A percentile compares a stretch with the other conserved stretches of the same genome.
These are phyloP conservation scores for Drosophila gunungcola DNA, from an alignment of 1,140 invertebrate genomes.

Conservation along the genomic window DNA sequence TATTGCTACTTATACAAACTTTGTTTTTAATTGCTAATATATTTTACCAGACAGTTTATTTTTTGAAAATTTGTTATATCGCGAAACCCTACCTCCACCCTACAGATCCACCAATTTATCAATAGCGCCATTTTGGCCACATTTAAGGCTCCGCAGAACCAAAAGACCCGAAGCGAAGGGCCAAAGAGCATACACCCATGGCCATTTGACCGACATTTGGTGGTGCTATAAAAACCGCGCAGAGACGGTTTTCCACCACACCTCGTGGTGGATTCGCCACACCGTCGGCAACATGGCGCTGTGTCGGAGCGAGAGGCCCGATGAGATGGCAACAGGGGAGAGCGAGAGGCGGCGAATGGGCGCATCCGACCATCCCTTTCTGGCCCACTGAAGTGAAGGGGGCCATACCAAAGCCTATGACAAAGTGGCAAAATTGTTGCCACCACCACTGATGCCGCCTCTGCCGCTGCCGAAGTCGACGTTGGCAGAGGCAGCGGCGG, in stretches of 20 bases:
- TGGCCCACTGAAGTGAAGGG: background rate
- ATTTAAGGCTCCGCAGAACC: background rate
- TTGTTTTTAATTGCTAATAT: no score
- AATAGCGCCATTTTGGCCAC: constrained; percentile 1
- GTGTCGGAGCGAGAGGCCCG: constrained; percentile 36
- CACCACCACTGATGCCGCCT: constrained; percentile 19
- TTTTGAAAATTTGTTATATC: no score
- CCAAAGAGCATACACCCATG: background rate
- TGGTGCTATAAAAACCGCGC: constrained; percentile 33
- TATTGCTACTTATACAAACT: no score
- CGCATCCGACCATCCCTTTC: constrained; percentile 16
- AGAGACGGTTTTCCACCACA: constrained; percentile 28
- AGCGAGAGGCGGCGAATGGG: constrained; percentile 2
- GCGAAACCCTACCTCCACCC: background rate
- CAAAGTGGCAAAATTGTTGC: constrained; percentile 70
- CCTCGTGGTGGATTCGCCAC: constrained; percentile 1
- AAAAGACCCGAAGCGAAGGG: background rate
- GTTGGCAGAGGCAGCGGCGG: constrained; percentile 14
- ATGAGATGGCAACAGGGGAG: constrained; percentile 15
- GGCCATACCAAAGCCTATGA: constrained; percentile 48
- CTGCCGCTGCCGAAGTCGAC: constrained; percentile 17
- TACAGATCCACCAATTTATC: background rate
- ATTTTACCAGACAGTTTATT: background rate
- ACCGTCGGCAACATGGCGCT: constrained; percentile 70
- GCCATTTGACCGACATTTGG: constrained; percentile 53